Conservation (phyloP, 1,140 invertebrate species). For the Branchinecta lynchi region DNA sequence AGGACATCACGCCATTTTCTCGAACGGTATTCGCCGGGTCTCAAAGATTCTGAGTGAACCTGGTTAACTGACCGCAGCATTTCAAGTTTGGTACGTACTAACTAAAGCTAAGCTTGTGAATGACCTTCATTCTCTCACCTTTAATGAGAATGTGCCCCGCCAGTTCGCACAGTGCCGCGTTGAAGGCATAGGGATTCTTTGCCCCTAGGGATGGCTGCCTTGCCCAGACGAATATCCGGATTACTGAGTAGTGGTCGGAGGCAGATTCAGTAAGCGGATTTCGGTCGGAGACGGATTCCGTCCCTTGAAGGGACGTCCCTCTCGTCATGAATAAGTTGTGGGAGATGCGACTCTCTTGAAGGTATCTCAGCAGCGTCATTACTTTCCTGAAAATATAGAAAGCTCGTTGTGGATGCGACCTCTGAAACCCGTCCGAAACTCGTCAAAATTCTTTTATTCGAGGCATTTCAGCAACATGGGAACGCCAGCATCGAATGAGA, state of each 20-base stretch:
- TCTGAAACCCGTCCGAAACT: no score
- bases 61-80: no score
- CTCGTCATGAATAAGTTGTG: slow-evolving; percentile 52
- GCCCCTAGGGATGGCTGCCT: slow-evolving; percentile 36
- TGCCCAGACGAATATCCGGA: slow-evolving; percentile 47
- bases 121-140: slow-evolving; percentile 32
- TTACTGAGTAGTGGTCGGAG: slow-evolving; percentile 27
- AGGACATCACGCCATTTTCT: no score
- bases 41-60: no score
- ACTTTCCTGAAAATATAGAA: slow-evolving; percentile 28
- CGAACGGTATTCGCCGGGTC: no score
- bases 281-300: slow-evolving; percentile 17
- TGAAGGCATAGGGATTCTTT: slow-evolving; percentile 40
- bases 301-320: slow-evolving; percentile 29
- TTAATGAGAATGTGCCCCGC: slow-evolving; percentile 48
- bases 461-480: no score
- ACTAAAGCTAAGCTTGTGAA: no score
- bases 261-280: no score
- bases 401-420: no score
- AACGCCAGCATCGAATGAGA: no score
- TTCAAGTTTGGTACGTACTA: no score
- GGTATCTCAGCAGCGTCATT: slow-evolving; percentile 35
- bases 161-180: slow-evolving; percentile 46
- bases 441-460: no score
- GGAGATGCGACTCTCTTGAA: slow-evolving; percentile 41